Evolutionary conservation across 2,888 invertebrate species (phyloP).

Genomic region (Erebia aethiops): DNA sequence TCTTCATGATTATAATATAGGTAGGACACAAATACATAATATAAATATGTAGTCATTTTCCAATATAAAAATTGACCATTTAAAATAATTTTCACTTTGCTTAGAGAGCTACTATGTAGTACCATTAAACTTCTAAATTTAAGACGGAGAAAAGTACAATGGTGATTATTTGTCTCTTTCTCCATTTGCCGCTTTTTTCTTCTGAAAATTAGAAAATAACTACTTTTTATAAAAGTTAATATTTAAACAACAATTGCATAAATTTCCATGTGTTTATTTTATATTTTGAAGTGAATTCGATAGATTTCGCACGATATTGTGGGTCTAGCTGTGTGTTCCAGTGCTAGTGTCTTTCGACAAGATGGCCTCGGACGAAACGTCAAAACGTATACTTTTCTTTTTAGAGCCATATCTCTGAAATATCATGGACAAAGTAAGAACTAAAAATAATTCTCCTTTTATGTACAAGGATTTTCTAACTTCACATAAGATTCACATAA

Average conservation of each 20-base stretch:
- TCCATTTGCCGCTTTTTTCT: constrained; percentile 49
- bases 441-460: background rate
- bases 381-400: constrained; percentile 77
- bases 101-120: constrained; percentile 34
- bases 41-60: constrained; percentile 26
- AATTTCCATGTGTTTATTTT: constrained; percentile 16
- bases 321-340: constrained; percentile 45
- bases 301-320: constrained; percentile 6
- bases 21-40: constrained; percentile 5
- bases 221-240: constrained; percentile 24
- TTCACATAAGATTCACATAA: background rate
- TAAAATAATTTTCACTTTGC: constrained; percentile 29
- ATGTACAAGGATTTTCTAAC: background rate
- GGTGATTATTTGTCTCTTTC: constrained; percentile 52
- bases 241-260: constrained; percentile 11
- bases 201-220: constrained; percentile 50
- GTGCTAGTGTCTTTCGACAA: constrained; percentile 61
- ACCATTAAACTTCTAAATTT: constrained; percentile 33
- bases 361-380: constrained; percentile 71
- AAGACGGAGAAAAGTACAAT: constrained; percentile 23
- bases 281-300: background rate
- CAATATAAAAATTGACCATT: constrained; percentile 31
- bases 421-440: constrained; percentile 26
- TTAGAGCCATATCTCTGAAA: constrained; percentile 68
- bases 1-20: background rate